Evolutionary conservation across 2,113 vertebrate genomes (phyloP).

Genomic region (Crotalus horridus): DNA sequence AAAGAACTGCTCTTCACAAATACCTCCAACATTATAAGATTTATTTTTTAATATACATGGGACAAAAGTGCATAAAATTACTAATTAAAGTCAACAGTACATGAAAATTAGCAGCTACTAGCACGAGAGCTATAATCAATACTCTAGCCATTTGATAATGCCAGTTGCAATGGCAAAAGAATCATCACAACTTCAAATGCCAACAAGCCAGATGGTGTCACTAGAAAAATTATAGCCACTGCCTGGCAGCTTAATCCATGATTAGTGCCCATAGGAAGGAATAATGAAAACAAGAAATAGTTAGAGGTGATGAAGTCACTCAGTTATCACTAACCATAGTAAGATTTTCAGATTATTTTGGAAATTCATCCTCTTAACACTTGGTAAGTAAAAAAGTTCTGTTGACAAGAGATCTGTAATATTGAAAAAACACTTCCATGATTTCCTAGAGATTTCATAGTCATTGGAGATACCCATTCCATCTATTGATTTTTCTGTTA

Average conservation of each 20-base stretch:
- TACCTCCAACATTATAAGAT: not conserved
- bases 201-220: slow-evolving; percentile 79
- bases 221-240: slow-evolving; percentile 78
- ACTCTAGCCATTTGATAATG: slow-evolving; percentile 68
- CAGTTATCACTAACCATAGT: slow-evolving; percentile 70
- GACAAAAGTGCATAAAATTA: not conserved
- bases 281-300: slow-evolving; percentile 73
- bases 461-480: not conserved
- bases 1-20: slow-evolving; percentile 5
- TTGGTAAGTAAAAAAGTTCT: slow-evolving; percentile 32
- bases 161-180: slow-evolving; percentile 69
- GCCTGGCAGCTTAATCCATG: slow-evolving; percentile 76
- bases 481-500: not conserved
- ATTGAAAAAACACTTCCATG: not conserved
- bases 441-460: slow-evolving; percentile 18
- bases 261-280: slow-evolving; percentile 76
- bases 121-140: slow-evolving; percentile 56
- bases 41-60: slow-evolving; percentile 6
- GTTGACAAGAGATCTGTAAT: slow-evolving; percentile 11
- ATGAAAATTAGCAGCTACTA: slow-evolving; percentile 51
- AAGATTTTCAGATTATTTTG: slow-evolving; percentile 58
- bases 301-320: slow-evolving; percentile 71
- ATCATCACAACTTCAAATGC: slow-evolving; percentile 70
- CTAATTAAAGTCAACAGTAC: slow-evolving; percentile 53
- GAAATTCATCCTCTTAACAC: slow-evolving; percentile 42